Evolutionary conservation across 2,888 invertebrate genomes (phyloP).

Genomic region (Drosophila crucigera): DNA sequence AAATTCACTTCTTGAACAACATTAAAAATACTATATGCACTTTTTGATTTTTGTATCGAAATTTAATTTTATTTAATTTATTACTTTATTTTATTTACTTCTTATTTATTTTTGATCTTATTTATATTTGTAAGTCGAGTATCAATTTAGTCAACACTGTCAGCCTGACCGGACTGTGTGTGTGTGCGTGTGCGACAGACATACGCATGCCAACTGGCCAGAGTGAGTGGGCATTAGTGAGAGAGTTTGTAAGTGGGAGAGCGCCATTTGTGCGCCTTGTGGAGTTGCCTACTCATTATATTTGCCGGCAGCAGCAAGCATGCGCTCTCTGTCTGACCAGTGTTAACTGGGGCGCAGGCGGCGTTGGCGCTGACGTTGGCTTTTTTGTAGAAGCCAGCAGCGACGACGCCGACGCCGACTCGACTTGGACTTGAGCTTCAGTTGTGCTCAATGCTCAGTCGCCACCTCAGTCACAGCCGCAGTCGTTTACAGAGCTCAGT

Average conservation of each 20-base stretch:
- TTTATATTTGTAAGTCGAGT: constrained; percentile 9
- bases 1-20: background rate
- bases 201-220: background rate
- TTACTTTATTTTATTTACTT: background rate
- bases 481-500: constrained; percentile 60
- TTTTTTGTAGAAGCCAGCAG: constrained; percentile 38
- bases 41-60: background rate
- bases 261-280: constrained; percentile 17
- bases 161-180: constrained; percentile 5
- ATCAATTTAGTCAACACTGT: constrained; percentile 9
- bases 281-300: constrained; percentile 36
- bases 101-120: constrained; percentile 21
- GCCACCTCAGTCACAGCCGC: constrained; percentile 56
- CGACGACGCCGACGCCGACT: constrained; percentile 34
- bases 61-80: background rate
- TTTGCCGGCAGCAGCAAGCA: constrained; percentile 74
- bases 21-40: background rate
- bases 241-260: constrained; percentile 33
- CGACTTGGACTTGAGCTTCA: constrained; percentile 46
- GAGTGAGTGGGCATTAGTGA: constrained; percentile 22
- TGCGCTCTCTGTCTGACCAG: constrained; percentile 75
- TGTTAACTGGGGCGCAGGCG: constrained; percentile 56
- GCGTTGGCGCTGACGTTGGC: constrained; percentile 68
- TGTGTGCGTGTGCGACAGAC: constrained; percentile 35
- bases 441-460: constrained; percentile 20